phyloP scores from a whole-genome alignment of 2,113 vertebrate species.

The Lophius piscatorius region DNA sequence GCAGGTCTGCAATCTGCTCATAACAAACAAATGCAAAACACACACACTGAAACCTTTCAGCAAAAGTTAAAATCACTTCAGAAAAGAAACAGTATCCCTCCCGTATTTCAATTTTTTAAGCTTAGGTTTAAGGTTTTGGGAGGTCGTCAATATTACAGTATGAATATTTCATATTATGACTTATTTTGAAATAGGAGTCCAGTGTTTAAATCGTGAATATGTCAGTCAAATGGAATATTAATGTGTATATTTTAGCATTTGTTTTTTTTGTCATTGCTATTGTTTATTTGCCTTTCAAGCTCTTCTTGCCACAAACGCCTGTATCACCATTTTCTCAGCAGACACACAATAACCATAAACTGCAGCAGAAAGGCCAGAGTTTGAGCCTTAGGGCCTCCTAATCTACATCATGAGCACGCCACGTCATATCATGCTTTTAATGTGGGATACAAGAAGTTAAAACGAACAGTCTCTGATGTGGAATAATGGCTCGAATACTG shows the following conservation, averaged over 20 bases:
- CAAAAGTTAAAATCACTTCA: conserved; percentile 23
- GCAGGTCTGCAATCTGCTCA: conserved; percentile 39
- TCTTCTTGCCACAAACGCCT: not conserved
- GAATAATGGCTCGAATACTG: conserved; percentile 1
- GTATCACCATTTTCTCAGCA: no score
- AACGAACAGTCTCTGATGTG: conserved; percentile 1
- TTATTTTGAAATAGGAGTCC: conserved; percentile 39
- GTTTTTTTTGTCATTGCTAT: not conserved
- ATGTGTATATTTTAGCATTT: conserved; percentile 17
- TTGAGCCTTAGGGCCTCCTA: no score
- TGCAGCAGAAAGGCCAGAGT: no score
- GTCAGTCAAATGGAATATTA: conserved; percentile 4
- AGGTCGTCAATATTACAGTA: conserved; percentile 1
- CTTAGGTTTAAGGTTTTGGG: conserved; percentile 17
- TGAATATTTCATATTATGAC: conserved; percentile 9
- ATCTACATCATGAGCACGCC: no score
- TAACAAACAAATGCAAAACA: conserved; percentile 47
- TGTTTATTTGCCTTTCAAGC: no score
- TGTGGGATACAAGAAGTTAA: no score
- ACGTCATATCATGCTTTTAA: no score
- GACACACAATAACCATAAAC: no score
- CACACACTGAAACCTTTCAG: conserved; percentile 38
- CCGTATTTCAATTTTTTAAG: conserved; percentile 27
- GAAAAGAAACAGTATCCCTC: conserved; percentile 28
- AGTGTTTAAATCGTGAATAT: conserved; percentile 42